Evolutionary conservation across 1,140 invertebrate genomes (phyloP).

Genomic region (Forficula auricularia): DNA sequence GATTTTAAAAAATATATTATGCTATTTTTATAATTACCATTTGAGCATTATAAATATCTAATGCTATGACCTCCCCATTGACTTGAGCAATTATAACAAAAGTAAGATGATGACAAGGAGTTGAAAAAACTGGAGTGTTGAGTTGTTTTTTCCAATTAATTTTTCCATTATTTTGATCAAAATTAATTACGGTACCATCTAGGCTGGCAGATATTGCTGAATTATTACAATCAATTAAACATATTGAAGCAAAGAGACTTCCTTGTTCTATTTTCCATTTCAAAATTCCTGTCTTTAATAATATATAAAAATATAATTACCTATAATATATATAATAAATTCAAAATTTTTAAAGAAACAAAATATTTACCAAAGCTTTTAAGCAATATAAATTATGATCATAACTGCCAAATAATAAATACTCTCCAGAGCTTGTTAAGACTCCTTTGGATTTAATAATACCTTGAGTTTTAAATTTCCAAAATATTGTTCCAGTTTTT

Average conservation of each 20-base stretch:
- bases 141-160: slow-evolving; percentile 32
- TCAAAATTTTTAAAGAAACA: slow-evolving; percentile 2
- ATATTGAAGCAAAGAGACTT: slow-evolving; percentile 40
- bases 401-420: slow-evolving; percentile 47
- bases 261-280: slow-evolving; percentile 30
- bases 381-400: slow-evolving; percentile 44
- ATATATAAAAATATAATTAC: slow-evolving; percentile 9
- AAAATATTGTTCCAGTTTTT: slow-evolving; percentile 32
- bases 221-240: slow-evolving; percentile 26
- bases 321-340: slow-evolving; percentile 1
- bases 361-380: slow-evolving; percentile 30
- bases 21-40: slow-evolving; percentile 8
- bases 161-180: slow-evolving; percentile 26
- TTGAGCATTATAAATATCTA: slow-evolving; percentile 22
- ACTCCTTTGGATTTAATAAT: slow-evolving; percentile 48
- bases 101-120: slow-evolving; percentile 24
- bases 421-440: slow-evolving; percentile 20
- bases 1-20: no score
- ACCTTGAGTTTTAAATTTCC: slow-evolving; percentile 39
- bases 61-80: slow-evolving; percentile 33
- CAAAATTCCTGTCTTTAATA: slow-evolving; percentile 23
- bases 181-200: slow-evolving; percentile 34
- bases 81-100: slow-evolving; percentile 27
- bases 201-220: slow-evolving; percentile 35
- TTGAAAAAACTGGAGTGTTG: slow-evolving; percentile 42